Conservation (phyloP, 2,888 invertebrate species). For the Alviniconcha strummeri region DNA sequence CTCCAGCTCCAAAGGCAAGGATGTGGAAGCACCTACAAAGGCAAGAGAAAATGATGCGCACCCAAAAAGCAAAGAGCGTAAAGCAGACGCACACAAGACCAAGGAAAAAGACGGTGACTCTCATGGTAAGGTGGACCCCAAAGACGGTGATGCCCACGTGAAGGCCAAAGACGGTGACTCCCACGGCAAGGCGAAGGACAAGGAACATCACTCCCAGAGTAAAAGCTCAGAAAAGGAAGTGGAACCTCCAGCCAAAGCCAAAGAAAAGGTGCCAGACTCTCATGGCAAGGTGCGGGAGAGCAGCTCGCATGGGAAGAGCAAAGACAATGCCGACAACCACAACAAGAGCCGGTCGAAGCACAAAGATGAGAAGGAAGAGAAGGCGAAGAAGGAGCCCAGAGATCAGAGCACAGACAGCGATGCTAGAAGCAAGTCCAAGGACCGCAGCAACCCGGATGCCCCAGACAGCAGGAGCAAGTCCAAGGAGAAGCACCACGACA, state of each 20-base stretch:
- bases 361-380: constrained; percentile 40
- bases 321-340: constrained; percentile 7
- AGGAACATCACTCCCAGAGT: constrained; percentile 8
- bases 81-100: constrained; percentile 37
- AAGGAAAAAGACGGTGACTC: constrained; percentile 32
- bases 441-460: constrained; percentile 27
- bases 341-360: constrained; percentile 6
- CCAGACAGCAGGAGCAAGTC: constrained; percentile 35
- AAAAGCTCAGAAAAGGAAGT: constrained; percentile 16
- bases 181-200: constrained; percentile 14
- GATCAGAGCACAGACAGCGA: constrained; percentile 27
- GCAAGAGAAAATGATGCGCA: constrained; percentile 35
- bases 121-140: constrained; percentile 33
- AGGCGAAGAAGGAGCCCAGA: constrained; percentile 25
- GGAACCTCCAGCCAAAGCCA: constrained; percentile 6
- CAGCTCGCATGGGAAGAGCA: background rate
- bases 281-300: background rate
- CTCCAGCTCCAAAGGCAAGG: constrained; percentile 33
- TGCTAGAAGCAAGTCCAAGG: constrained; percentile 19
- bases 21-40: constrained; percentile 44
- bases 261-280: constrained; percentile 31
- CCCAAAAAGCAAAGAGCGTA: constrained; percentile 38
- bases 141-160: background rate
- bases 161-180: background rate
- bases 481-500: constrained; percentile 36